Evolutionary conservation across 2,888 invertebrate species (phyloP).

Genomic region (Mimachlamys varia): DNA sequence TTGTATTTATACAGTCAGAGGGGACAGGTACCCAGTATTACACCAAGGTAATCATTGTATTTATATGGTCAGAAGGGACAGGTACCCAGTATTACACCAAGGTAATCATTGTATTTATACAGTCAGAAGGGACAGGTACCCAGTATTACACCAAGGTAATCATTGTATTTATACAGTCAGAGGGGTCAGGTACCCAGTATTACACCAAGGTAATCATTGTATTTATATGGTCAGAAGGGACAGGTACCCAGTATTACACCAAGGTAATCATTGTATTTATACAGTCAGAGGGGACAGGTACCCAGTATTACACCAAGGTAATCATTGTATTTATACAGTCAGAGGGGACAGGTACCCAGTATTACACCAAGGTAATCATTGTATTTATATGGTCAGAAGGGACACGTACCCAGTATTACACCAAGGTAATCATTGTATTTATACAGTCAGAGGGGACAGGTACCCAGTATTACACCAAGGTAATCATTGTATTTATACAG

Average conservation of each 20-base stretch:
- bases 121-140: not conserved
- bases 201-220: not conserved
- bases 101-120: not conserved
- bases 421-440: not conserved
- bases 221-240: not conserved
- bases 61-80: slow-evolving; percentile 1
- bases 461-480: slow-evolving; percentile 24
- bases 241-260: slow-evolving; percentile 4
- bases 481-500: not conserved
- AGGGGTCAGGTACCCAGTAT: not conserved
- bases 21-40: slow-evolving; percentile 19
- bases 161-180: not conserved
- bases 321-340: not conserved
- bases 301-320: slow-evolving; percentile 16
- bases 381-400: not conserved
- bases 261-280: not conserved
- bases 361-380: not conserved
- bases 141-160: not conserved
- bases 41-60: not conserved
- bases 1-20: not conserved
- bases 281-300: not conserved
- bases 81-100: slow-evolving; percentile 24
- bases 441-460: not conserved
- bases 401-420: not conserved
- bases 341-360: slow-evolving; percentile 13